phyloP scores from a whole-genome alignment of 2,888 invertebrate species.

The Troides aeacus region DNA sequence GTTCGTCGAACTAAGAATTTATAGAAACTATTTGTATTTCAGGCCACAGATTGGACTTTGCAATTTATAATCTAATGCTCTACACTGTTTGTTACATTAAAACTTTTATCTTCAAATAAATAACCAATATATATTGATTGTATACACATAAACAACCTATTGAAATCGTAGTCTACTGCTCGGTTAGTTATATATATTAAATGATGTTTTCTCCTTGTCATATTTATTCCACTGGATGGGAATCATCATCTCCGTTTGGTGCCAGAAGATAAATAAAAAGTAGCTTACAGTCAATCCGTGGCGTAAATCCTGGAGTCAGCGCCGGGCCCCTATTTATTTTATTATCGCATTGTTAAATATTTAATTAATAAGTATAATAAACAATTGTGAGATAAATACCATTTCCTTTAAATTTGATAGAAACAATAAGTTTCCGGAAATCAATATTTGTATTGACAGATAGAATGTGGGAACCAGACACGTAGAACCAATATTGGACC shows the following conservation, averaged over 20 bases:
- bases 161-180: no score
- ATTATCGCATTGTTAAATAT: not conserved
- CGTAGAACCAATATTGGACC: not conserved
- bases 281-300: no score
- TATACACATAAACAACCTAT: not conserved
- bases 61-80: not conserved
- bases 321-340: no score
- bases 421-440: slow-evolving; percentile 37
- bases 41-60: not conserved
- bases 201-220: no score
- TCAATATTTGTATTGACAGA: slow-evolving; percentile 38
- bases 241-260: no score
- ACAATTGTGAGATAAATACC: slow-evolving; percentile 20
- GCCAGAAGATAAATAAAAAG: no score
- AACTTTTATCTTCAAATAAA: not conserved
- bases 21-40: slow-evolving; percentile 48
- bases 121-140: not conserved
- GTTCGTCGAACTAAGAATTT: slow-evolving; percentile 71
- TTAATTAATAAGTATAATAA: slow-evolving; percentile 1
- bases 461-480: slow-evolving; percentile 41
- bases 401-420: slow-evolving; percentile 29
- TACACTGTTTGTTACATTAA: not conserved
- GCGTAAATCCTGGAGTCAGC: no score
- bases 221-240: no score
- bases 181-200: no score